Conservation (phyloP, 2,797 vertebrate species). For the Muraenolepis orangiensis region DNA sequence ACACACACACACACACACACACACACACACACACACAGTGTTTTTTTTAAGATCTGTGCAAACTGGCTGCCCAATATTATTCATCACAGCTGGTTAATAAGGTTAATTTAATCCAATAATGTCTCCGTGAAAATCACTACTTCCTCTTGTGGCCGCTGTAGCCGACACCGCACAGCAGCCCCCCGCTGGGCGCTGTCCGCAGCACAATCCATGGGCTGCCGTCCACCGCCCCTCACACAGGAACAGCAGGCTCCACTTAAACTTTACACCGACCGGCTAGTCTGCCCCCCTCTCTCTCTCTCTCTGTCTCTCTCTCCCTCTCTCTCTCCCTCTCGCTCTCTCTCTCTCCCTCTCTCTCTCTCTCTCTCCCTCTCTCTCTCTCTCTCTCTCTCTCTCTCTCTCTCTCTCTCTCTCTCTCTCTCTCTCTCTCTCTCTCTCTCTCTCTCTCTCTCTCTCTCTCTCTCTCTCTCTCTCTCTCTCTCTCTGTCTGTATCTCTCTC, state of each 20-base stretch:
- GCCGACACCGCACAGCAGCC: slow-evolving; percentile 54
- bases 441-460: slow-evolving; percentile 40
- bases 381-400: slow-evolving; percentile 21
- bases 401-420: slow-evolving; percentile 21
- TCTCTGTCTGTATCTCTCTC: slow-evolving; percentile 18
- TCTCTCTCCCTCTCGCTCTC: slow-evolving; percentile 41
- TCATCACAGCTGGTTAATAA: slow-evolving; percentile 77
- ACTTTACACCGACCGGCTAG: slow-evolving; percentile 62
- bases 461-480: slow-evolving; percentile 49
- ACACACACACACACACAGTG: slow-evolving; percentile 25
- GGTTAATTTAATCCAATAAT: slow-evolving; percentile 75
- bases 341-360: slow-evolving; percentile 50
- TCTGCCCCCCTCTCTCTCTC: slow-evolving; percentile 22
- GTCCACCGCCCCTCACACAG: slow-evolving; percentile 71
- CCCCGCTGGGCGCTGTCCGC: slow-evolving; percentile 70
- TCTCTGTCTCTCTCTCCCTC: slow-evolving; percentile 24
- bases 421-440: slow-evolving; percentile 27
- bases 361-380: slow-evolving; percentile 22
- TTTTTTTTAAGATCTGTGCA: slow-evolving; percentile 50
- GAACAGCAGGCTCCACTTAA: slow-evolving; percentile 73
- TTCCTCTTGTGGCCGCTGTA: slow-evolving; percentile 53
- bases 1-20: slow-evolving; percentile 7
- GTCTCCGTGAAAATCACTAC: slow-evolving; percentile 70
- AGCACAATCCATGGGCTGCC: slow-evolving; percentile 58
- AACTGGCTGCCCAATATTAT: slow-evolving; percentile 64